Evolutionary conservation across 2,888 invertebrate genomes (phyloP), one percentile per base, ranked within the genome.

Genomic region (Stictocephala bisonia): DNA sequence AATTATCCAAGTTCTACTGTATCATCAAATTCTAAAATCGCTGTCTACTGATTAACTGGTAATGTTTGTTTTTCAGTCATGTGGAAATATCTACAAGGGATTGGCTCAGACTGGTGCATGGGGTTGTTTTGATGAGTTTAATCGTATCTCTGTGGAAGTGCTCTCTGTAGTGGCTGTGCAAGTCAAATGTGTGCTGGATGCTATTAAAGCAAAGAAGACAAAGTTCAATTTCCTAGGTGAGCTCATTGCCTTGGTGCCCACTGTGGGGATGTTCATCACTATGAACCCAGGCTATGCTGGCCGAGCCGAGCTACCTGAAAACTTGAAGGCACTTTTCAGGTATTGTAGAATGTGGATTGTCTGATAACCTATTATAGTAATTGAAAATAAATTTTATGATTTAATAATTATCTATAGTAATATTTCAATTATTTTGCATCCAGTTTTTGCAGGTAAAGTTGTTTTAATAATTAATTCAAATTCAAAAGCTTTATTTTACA

Each of bases 271-370:
- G 85, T 97, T 97, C 81, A 96, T 97, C 74, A 97, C 97, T 0
- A 97, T 97, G 97, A 97, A 97, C 85, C 97, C 97, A 0, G 97
- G 96, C 18, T 97, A 97, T 82, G 96, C 97, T 1, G 97, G 97
- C 0, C 87, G 97, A 78, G 93, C 95, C 0, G 95, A 95, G 83
- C 85, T 95, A 67, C 95, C 95, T 0, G 95, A 95, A 84, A 95
- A 95, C 84, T 82, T 87, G 64, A 87, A 87, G 79, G 85, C 86
- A 0, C 80, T 87, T 9, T 87, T 87, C 80, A 84, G 87, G 85
- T 85, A 83, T 35, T 27, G n/a, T 11, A n/a, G n/a, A 3, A 44
- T 44, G 15, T 31, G 35, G 11, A 31, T 11, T 48, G 0, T n/a
- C 0, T 1, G 1, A 20, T 3, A 15, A 51, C 13, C 7, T 24